Percentiles rank a stretch among this genome's conserved stretches.
Evolutionary conservation across 1,140 invertebrate species (phyloP).

Genomic region (Adoxophyes honmai): DNA sequence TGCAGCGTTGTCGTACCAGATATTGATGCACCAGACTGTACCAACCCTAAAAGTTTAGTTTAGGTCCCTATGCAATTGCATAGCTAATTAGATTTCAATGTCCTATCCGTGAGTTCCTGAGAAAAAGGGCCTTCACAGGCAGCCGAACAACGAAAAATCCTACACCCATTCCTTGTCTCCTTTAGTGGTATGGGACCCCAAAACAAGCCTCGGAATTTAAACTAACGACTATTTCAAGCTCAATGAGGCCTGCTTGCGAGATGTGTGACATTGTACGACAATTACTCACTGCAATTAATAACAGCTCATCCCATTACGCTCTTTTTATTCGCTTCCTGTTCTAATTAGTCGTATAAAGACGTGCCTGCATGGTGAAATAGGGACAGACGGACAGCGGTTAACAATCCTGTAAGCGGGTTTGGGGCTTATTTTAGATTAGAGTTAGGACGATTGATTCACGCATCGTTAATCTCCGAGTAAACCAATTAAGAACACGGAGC

Average conservation of each 20-base stretch:
- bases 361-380: neutral
- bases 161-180: no score
- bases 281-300: slow-evolving; percentile 9
- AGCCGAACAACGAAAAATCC: no score
- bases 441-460: neutral
- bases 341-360: slow-evolving; percentile 9
- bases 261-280: slow-evolving; percentile 10
- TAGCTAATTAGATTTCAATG: no score
- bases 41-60: no score
- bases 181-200: no score
- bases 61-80: no score
- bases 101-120: no score
- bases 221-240: neutral
- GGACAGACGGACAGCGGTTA: neutral
- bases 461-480: slow-evolving; percentile 7
- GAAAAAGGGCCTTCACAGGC: no score
- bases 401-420: neutral
- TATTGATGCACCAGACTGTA: no score
- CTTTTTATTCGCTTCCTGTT: neutral
- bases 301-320: neutral
- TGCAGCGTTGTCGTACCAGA: no score
- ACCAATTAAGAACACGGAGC: slow-evolving; percentile 8
- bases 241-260: neutral
- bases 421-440: neutral
- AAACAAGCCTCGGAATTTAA: neutral